Evolutionary conservation across 2,113 vertebrate species (phyloP), one percentile per base, ranked within the genome.

Genomic region (Cygnus atratus): DNA sequence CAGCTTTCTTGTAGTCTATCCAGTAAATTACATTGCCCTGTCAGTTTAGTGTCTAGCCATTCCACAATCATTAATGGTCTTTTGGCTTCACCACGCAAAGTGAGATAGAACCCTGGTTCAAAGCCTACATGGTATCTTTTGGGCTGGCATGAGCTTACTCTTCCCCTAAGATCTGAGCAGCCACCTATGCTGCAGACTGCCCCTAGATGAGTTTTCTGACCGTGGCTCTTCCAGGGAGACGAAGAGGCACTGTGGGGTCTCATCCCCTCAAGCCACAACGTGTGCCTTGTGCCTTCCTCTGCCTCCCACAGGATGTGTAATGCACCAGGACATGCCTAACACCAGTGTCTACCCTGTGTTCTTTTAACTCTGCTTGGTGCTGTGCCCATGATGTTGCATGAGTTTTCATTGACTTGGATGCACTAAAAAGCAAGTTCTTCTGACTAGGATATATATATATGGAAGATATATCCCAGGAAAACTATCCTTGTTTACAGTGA

Each of bases 121-220:
- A 55, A 77, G 68, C 24, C 57, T 65, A 4, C 14, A 0, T 14
- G 6, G 28, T 10, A 3, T 31, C 1, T 78, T 46, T 22, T n/a
- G 62, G 9, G 20, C 9, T 83, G 79, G 13, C 4, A 4, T 2
- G 28, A 71, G 13, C 18, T 76, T 21, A 2, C 29, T 18, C 24
- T 65, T 24, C 8, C 8, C 29, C 35, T n/a, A 13, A 73, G 59
- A 37, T 21, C 5, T 26, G 46, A 55, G 50, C 41, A 80, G 58
- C 41, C 50, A 52, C 13, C 50, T 52, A 25, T 13, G 50, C 24
- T 25, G 50, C 50, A 84, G 35, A 52, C 33, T 16, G 41, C 1
- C 57, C 21, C 41, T 24, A 0, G 31, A n/a, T 0, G 6, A 65
- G 61, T n/a, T 37, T 17, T 48, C 31, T 24, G 55, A 18, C 1